These are phyloP conservation scores for Bombus huntii DNA, from an alignment of 1,140 invertebrate genomes.

Conservation along the genomic window DNA sequence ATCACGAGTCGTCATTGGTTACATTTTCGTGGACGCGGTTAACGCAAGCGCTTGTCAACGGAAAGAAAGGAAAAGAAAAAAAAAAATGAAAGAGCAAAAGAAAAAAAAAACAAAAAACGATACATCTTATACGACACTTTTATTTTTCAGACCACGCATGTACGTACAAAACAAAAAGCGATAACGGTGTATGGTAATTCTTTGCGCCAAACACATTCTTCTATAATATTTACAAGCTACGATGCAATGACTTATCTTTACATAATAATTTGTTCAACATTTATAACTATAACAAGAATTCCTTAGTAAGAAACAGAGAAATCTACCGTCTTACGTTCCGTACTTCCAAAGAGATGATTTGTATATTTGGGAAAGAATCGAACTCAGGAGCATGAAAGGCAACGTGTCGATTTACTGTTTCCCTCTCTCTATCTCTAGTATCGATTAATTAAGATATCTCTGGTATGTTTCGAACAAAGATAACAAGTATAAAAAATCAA, in stretches of 20 bases:
- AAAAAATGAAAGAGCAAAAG: not conserved
- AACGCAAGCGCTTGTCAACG: not conserved
- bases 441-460: not conserved
- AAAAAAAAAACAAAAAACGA: not conserved
- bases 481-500: not conserved
- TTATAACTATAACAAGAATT: not conserved
- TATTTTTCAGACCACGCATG: slow-evolving; percentile 42
- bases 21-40: not conserved
- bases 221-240: slow-evolving; percentile 10
- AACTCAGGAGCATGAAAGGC: slow-evolving; percentile 19
- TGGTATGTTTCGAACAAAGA: not conserved
- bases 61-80: slow-evolving; percentile 2
- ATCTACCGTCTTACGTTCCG: not conserved
- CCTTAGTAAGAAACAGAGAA: not conserved
- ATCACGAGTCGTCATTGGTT: not conserved
- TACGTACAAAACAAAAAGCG: slow-evolving; percentile 4
- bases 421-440: not conserved
- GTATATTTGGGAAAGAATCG: not conserved
- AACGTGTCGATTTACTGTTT: not conserved
- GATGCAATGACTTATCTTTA: not conserved
- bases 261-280: not conserved
- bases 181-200: not conserved
- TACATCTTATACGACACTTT: slow-evolving; percentile 36
- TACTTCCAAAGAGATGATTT: not conserved
- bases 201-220: not conserved